These are phyloP conservation scores for Astreopora myriophthalma DNA, from an alignment of 64 coral and sea anemone species.

Conservation along the genomic window DNA sequence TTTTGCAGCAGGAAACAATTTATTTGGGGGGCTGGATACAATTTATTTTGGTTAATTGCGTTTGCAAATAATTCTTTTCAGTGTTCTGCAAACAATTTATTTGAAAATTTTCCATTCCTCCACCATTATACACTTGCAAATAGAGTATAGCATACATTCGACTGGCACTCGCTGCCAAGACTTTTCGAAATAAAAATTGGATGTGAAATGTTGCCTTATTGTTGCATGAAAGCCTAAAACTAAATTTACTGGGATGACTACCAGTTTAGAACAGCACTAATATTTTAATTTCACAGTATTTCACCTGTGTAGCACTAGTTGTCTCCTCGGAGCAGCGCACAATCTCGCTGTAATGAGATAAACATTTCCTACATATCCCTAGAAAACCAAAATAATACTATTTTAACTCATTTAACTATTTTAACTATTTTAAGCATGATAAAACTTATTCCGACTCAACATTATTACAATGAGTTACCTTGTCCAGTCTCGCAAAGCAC, in stretches of 20 bases:
- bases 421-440: background rate
- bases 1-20: background rate
- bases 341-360: background rate
- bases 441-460: background rate
- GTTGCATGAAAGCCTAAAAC: constrained; percentile 14
- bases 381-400: constrained; percentile 5
- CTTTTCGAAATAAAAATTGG: background rate
- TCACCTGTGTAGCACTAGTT: background rate
- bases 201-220: background rate
- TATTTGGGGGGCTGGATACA: background rate
- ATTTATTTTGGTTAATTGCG: background rate
- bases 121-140: background rate
- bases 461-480: constrained; percentile 12
- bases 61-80: background rate
- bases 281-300: constrained; percentile 7
- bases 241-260: constrained; percentile 14
- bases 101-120: background rate
- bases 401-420: constrained; percentile 4
- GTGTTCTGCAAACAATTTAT: constrained; percentile 17
- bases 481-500: background rate
- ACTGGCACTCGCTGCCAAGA: constrained; percentile 11
- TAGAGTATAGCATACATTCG: constrained; percentile 28
- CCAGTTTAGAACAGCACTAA: background rate
- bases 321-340: background rate
- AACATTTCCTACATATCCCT: constrained; percentile 25